A percentile compares a stretch with the other conserved stretches of the same genome.
These are phyloP conservation scores for Prietella phreatophila DNA, from an alignment of 2,113 vertebrate genomes.

Conservation along the genomic window DNA sequence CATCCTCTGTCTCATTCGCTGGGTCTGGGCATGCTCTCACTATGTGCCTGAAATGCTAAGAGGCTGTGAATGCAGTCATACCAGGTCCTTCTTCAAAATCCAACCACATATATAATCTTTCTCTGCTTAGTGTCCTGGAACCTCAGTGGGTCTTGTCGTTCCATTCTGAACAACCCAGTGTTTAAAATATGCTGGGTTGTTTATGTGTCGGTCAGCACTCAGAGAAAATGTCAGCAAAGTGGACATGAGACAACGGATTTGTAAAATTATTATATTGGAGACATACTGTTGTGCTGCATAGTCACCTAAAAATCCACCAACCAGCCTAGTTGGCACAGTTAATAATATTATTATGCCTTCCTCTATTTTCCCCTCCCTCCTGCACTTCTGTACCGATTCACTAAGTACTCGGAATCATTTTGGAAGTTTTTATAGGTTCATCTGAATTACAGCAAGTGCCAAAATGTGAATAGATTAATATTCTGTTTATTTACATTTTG, in stretches of 20 bases:
- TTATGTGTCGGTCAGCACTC: not conserved
- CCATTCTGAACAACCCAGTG: not conserved
- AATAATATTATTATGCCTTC: not conserved
- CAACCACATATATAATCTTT: not conserved
- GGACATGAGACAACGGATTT: not conserved
- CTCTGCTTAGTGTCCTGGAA: not conserved
- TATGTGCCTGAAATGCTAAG: constrained; percentile 23
- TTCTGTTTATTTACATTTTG: not conserved
- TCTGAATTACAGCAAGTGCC: not conserved
- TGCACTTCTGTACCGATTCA: not conserved
- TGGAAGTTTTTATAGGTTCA: not conserved
- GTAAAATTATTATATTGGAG: not conserved
- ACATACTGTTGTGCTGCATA: not conserved
- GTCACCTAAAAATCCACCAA: not conserved
- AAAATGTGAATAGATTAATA: not conserved
- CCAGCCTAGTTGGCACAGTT: not conserved
- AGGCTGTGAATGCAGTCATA: not conserved
- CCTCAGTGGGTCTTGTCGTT: not conserved
- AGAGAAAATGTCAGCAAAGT: not conserved
- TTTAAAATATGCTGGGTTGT: not conserved
- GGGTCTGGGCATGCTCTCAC: not conserved
- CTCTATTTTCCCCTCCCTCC: not conserved
- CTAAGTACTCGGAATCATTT: not conserved
- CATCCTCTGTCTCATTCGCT: not conserved
- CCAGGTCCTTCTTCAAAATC: not conserved